A percentile compares a stretch with the other conserved stretches of the same genome.
Evolutionary conservation across 2,888 invertebrate genomes (phyloP).

Genomic region (Uropetala carovei): DNA sequence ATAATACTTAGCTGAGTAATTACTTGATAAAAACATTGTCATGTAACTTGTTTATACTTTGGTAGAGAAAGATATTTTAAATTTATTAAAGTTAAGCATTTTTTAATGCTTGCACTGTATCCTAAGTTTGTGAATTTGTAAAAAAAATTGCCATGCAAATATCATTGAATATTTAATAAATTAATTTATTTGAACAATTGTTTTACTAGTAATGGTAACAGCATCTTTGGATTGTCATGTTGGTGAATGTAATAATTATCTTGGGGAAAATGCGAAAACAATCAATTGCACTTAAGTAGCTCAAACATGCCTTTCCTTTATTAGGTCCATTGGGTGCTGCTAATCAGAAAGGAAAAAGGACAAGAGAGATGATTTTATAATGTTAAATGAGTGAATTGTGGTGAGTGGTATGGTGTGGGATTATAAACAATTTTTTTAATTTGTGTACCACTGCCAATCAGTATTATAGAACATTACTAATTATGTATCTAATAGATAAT

Average conservation of each 20-base stretch:
- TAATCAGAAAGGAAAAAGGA: neutral
- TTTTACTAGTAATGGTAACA: neutral
- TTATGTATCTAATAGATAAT: neutral
- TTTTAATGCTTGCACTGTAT: too few relatives aligned
- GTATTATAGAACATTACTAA: neutral
- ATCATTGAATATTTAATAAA: neutral
- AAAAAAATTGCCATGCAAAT: neutral
- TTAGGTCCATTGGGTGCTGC: neutral
- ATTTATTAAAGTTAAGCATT: too few relatives aligned
- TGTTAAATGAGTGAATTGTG: neutral
- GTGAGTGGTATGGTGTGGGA: neutral
- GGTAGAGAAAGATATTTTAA: too few relatives aligned
- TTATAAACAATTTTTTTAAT: neutral
- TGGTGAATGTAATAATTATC: neutral
- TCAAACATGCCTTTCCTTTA: conserved; percentile 3
- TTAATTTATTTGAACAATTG: too few relatives aligned
- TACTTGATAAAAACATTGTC: too few relatives aligned
- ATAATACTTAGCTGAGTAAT: too few relatives aligned
- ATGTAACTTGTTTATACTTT: too few relatives aligned
- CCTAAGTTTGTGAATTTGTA: too few relatives aligned
- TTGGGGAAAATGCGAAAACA: neutral
- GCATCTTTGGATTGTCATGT: conserved; percentile 19
- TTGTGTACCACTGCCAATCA: neutral
- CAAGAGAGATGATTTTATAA: neutral
- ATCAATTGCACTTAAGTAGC: neutral